phyloP scores from a whole-genome alignment of 2,888 invertebrate genomes.

The Sinodicranocentrus sp. region DNA sequence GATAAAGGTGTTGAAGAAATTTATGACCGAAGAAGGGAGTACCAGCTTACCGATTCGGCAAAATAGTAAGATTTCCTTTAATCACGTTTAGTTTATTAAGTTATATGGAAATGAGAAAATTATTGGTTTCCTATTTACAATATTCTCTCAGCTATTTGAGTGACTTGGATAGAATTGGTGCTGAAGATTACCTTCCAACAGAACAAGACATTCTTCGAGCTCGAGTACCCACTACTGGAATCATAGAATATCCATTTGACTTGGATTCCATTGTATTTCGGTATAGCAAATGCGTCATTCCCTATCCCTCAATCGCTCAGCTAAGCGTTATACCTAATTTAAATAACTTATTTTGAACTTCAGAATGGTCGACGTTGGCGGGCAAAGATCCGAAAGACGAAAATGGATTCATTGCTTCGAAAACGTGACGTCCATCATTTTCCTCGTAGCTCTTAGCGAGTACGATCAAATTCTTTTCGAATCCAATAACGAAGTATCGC shows the following conservation, averaged over 20 bases:
- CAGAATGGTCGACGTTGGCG: slow-evolving; percentile 84
- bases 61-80: slow-evolving; percentile 72
- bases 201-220: slow-evolving; percentile 78
- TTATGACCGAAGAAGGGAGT: slow-evolving; percentile 73
- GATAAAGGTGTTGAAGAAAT: slow-evolving; percentile 75
- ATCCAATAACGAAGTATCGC: slow-evolving; percentile 82
- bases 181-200: slow-evolving; percentile 77
- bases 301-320: no score
- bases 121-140: neutral
- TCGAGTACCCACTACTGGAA: slow-evolving; percentile 78
- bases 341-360: neutral
- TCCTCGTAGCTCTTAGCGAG: slow-evolving; percentile 82
- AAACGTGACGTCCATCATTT: slow-evolving; percentile 83
- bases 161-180: slow-evolving; percentile 77
- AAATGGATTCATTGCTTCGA: slow-evolving; percentile 84
- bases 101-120: neutral
- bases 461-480: slow-evolving; percentile 80
- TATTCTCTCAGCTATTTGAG: slow-evolving; percentile 72
- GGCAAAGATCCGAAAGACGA: slow-evolving; percentile 82
- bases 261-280: slow-evolving; percentile 82
- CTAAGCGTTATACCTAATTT: no score
- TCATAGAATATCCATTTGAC: slow-evolving; percentile 83
- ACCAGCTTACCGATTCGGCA: slow-evolving; percentile 76
- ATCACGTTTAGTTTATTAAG: neutral
- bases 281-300: no score